Evolutionary conservation across 2,888 invertebrate species (phyloP), one percentile per base, ranked within the genome.

Genomic region (Ormia ochracea): DNA sequence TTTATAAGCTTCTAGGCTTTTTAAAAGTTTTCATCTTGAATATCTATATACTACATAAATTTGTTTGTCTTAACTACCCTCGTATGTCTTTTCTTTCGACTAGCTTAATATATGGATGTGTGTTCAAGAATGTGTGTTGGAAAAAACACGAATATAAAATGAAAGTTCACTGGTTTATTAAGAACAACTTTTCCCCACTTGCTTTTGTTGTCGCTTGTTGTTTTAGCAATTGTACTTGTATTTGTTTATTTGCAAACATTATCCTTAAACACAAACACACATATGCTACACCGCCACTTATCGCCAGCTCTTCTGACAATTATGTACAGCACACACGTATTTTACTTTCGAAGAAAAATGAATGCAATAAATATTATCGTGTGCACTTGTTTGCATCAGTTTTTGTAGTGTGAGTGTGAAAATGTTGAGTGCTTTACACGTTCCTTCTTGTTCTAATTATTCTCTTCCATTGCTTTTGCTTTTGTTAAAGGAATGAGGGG

Each of bases 121-220:
- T 21, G 45, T 63, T 14, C 1, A 4, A n/a, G n/a, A n/a, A n/a
- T 56, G 36, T 21, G 17, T n/a, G 56, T 21, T 38, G 4, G 7
- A 7, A 52, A 26, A 38, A 50, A 36, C 4, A 38, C 14, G 3
- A 23, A 26, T 10, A 33, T 26, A 1, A 33, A 65, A 74, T 61
- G 31, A 68, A 79, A 65, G 78, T 74, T 79, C 78, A 79, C 63
- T 74, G 78, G 69, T 79, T 79, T 79, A 79, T 74, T 74, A 74
- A 79, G 78, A 69, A 74, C 66, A 23, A 56, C 52, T 61, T 73
- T 56, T 41, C 23, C 21, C 38, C 58, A 50, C 50, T 66, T 66
- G 28, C 5, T 41, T 54, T 50, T 41, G 21, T 52, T 58, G 28
- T 26, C 41, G 38, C 31, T 41, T 48, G 48, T 73, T 65, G 38